Conservation (phyloP, 2,797 vertebrate genomes). For the Agapornis canus region DNA sequence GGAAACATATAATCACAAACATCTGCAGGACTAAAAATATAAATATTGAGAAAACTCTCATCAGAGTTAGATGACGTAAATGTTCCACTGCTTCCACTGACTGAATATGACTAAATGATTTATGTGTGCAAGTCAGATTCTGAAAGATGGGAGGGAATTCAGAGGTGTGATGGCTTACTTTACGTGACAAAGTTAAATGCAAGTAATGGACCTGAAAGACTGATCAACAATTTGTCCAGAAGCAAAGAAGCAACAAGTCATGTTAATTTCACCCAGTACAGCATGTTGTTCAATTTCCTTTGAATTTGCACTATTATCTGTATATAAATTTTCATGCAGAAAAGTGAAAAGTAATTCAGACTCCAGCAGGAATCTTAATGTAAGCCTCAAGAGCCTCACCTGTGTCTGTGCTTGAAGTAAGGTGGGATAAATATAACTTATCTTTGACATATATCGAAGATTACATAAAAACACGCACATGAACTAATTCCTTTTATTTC, state of each 20-base stretch:
- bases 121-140: background rate
- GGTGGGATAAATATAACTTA: background rate
- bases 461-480: background rate
- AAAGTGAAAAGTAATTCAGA: background rate
- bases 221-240: background rate
- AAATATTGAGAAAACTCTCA: background rate
- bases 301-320: background rate
- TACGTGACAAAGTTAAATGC: background rate
- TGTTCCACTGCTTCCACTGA: background rate
- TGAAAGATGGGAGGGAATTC: background rate
- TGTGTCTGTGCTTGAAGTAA: background rate
- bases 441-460: background rate
- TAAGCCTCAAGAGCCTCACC: background rate
- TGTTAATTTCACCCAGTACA: background rate
- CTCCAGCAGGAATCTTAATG: background rate
- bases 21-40: background rate
- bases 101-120: background rate
- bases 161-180: background rate
- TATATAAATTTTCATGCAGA: background rate
- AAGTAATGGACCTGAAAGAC: background rate
- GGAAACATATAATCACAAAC: background rate
- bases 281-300: background rate
- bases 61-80: background rate
- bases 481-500: no score
- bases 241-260: background rate